Base-by-base conservation (phyloP, 2,888 invertebrate species). In the Amphipoea oculea region DNA sequence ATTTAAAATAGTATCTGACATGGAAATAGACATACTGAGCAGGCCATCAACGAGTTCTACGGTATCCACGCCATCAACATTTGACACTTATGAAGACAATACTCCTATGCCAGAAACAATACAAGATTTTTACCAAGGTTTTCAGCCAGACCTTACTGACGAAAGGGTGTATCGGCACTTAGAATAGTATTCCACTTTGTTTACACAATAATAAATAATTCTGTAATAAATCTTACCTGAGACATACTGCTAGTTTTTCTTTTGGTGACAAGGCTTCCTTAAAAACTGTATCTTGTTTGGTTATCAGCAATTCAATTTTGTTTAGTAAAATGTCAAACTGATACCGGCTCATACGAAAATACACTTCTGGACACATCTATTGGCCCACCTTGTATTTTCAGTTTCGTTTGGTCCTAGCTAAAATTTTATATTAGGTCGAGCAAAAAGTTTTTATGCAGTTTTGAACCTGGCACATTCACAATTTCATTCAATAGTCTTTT, bases 171-270 rank as follows among this genome's bases (percentile, higher is more conserved):
- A 45, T 45, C 45, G 45, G 45, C 45, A 45, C 45, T 45, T 45
- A 45, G 12, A 45, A 78, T 67, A 74, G 66, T 68, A 82, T 82
- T 82, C 82, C 78, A 78, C 76, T 82, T 82, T 82, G 78, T 78
- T 83, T 83, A 83, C 75, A 85, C 80, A 86, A 86, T 82, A 84
- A 77, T 82, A 82, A 82, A 76, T 78, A 81, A 84, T 86, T 81
- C 81, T 84, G 81, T 84, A 84, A 76, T 79, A 84, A 84, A 84
- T 86, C 84, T 86, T 85, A 81, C 81, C 83, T 81, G 79, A 83
- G 83, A 79, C 81, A 84, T 81, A 83, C 48, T 83, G 82, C 82
- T 81, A 83, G 86, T 66, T 86, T 86, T 84, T 86, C 84, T 82
- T 81, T 82, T 79, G 84, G 82, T 81, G 76, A 79, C 79, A 82